Evolutionary conservation across 2,113 vertebrate species (phyloP), one percentile per base, ranked within the genome.

Genomic region (Aramus guarauna): DNA sequence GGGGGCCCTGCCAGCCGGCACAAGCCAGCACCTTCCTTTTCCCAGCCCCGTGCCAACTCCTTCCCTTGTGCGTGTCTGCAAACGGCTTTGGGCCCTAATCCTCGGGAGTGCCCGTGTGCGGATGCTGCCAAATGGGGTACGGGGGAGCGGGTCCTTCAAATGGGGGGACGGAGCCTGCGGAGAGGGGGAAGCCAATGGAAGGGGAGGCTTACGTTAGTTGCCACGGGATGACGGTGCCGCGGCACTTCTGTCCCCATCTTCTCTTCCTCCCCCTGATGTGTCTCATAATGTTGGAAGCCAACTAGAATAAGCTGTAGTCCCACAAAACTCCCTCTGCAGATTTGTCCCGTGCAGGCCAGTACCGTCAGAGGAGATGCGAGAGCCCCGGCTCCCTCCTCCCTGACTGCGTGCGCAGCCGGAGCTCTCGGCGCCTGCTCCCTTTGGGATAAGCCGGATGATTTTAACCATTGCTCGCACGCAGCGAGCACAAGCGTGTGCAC

Each of bases 91-190:
- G 53, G 59, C 85, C 0, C 1, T 8, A 5, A 53, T 22, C 37
- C 26, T 52, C 6, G 0, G 1, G 0, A 14, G 34, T 1, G 47
- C 32, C 45, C 1, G 16, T 1, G 26, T 32, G 45, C 59, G 12
- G 16, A 0, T 29, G 47, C 75, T 53, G 55, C 1, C 0, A 0
- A 10, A 23, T 1, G 8, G 32, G 11, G 12, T 5, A 5, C 5
- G 2, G 9, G 34, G 24, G 7, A 60, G 24, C 0, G 9, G 2
- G 3, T 9, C 24, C 45, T 56, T 29, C 6, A 15, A 5, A 3
- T 1, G 32, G 24, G 26, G 17, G 26, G 22, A 24, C 37, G 9
- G 56, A 45, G 27, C 0, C 0, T 9, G 34, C 1, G 5, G 15
- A 77, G 4, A 26, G 11, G 4, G 22, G 62, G 34, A 48, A 67